Conservation (phyloP, 1,140 invertebrate species). For the Drosophila bocki region DNA sequence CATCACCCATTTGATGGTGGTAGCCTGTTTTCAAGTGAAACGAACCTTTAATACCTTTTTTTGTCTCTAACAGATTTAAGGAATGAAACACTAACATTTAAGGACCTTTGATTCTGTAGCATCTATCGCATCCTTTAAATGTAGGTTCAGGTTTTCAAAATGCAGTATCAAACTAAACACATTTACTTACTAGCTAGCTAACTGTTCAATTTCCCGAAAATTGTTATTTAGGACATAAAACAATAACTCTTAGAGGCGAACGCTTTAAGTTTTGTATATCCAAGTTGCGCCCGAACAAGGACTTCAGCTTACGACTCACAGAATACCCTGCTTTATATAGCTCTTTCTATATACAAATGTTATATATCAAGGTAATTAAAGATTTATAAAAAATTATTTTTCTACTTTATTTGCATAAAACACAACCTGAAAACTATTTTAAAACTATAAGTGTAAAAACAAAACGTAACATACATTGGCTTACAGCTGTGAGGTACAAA, state of each 20-base stretch:
- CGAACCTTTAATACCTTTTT: not conserved
- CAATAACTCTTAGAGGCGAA: not conserved
- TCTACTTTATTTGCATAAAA: constrained; percentile 65
- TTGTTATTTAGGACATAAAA: too few relatives aligned
- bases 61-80: not conserved
- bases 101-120: not conserved
- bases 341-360: not conserved
- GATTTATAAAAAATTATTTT: constrained; percentile 62
- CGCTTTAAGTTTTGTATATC: not conserved
- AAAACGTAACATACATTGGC: constrained; percentile 52
- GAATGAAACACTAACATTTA: not conserved
- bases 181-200: not conserved
- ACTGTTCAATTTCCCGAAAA: not conserved
- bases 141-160: not conserved
- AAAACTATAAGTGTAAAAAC: constrained; percentile 47
- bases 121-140: not conserved
- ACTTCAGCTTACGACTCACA: not conserved
- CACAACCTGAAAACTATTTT: constrained; percentile 72
- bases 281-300: not conserved
- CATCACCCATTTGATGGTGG: not conserved
- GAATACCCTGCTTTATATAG: not conserved
- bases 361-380: not conserved
- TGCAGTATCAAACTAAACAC: not conserved
- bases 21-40: not conserved
- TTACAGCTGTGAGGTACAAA: not conserved